phyloP scores from a whole-genome alignment of 2,797 vertebrate genomes.

The Taeniopygia guttata region DNA sequence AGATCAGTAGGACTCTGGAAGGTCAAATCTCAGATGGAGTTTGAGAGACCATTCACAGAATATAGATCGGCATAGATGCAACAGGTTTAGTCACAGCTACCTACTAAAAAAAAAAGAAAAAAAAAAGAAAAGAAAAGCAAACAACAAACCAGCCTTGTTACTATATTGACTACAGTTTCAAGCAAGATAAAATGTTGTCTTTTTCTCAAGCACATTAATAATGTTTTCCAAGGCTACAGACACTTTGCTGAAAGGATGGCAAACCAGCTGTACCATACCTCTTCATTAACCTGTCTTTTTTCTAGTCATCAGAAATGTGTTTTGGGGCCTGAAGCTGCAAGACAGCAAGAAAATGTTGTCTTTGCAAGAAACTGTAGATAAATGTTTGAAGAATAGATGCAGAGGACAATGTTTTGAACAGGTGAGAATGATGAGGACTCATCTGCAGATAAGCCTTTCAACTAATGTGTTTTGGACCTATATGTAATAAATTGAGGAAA shows the following conservation, averaged over 20 bases:
- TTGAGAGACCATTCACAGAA: neutral
- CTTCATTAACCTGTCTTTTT: neutral
- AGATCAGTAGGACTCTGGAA: slow-evolving; percentile 5
- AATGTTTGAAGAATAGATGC: neutral
- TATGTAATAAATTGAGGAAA: neutral
- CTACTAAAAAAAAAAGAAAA: too few relatives aligned
- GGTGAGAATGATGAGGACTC: neutral
- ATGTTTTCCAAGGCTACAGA: neutral
- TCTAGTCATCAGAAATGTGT: neutral
- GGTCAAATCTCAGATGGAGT: neutral
- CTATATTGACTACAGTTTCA: neutral
- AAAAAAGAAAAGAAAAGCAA: neutral
- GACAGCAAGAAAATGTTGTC: neutral
- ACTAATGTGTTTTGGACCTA: neutral
- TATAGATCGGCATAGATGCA: neutral
- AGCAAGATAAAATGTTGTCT: slow-evolving; percentile 23
- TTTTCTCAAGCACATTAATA: neutral
- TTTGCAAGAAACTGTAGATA: neutral
- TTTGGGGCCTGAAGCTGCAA: neutral
- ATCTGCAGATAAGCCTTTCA: neutral
- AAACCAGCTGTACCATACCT: neutral
- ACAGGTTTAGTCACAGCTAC: neutral
- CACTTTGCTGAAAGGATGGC: neutral
- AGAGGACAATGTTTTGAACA: neutral
- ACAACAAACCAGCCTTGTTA: neutral